Conservation (phyloP, 2,113 vertebrate species). For the Coregonus clupeaformis region DNA sequence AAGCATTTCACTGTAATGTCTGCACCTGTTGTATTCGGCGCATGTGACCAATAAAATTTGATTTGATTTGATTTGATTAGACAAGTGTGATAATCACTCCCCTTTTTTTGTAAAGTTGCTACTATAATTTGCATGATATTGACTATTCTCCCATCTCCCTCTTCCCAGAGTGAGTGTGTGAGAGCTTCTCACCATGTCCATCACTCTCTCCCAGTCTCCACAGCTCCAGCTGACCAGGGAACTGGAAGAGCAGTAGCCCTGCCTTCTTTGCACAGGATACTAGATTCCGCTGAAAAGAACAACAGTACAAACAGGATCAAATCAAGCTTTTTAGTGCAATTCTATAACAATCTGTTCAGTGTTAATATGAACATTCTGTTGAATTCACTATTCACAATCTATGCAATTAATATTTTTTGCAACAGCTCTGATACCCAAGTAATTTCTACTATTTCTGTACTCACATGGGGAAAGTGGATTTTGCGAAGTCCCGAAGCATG, state of each 20-base stretch:
- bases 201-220: slow-evolving; percentile 89
- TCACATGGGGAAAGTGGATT: slow-evolving; percentile 89
- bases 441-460: slow-evolving; percentile 38
- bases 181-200: slow-evolving; percentile 71
- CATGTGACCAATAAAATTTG: too few relatives aligned
- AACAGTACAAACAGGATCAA: neutral
- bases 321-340: neutral
- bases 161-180: neutral
- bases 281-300: slow-evolving; percentile 75
- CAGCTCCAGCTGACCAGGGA: slow-evolving; percentile 86
- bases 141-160: neutral
- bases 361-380: neutral
- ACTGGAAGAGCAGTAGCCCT: slow-evolving; percentile 91
- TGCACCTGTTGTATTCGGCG: too few relatives aligned
- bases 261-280: slow-evolving; percentile 87
- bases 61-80: too few relatives aligned
- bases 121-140: too few relatives aligned
- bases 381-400: too few relatives aligned
- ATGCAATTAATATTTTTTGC: too few relatives aligned
- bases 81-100: neutral
- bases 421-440: too few relatives aligned
- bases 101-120: too few relatives aligned
- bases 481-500: slow-evolving; percentile 78
- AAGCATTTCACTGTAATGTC: too few relatives aligned
- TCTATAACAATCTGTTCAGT: neutral